Evolutionary conservation across 2,797 vertebrate genomes (phyloP), one percentile per base, ranked within the genome.

Genomic region (Tamandua tetradactyla): DNA sequence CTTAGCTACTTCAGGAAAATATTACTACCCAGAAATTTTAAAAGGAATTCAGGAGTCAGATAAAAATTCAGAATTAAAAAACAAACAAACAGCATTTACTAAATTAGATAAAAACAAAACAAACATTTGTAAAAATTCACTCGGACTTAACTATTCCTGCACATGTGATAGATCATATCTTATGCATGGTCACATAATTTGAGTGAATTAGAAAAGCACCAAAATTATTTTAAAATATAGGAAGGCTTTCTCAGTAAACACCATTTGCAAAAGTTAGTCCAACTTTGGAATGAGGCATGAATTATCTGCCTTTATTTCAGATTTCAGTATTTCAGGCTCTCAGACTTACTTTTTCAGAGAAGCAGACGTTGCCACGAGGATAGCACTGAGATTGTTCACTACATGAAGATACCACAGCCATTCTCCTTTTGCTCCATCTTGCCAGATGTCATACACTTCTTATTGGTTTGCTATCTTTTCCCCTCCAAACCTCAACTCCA

Each of bases 261-360:
- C 5, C 4, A 49, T 79, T 96, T 90, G 80, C 0, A 35, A 89
- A 97, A 97, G 92, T 93, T 42, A 92, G 37, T 64, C 97, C 95
- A 86, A 40, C 88, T 90, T 95, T 69, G 64, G 96, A 97, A 97
- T 0, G 69, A 98, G 94, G 80, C 13, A 62, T 68, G 57, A 23
- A 94, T 75, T 35, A 47, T 69, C 64, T 61, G 35, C 7, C 17
- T 0, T 42, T 25, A 3, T 11, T 35, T n/a, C 79, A 52, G 25
- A 91, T 37, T 88, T 90, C 35, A n/a, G 13, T 9, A 81, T 49
- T 49, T 82, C 27, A 82, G 55, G 40, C 1, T 12, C 85, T 87
- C 4, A 30, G 44, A 64, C 32, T 87, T 82, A 32, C 44, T 47
- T 64, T 72, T 75, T 37, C 10, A 3, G 10, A 61, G 71, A 80